Conservation (phyloP, 2,888 invertebrate species). For the Drosophila testacea region DNA sequence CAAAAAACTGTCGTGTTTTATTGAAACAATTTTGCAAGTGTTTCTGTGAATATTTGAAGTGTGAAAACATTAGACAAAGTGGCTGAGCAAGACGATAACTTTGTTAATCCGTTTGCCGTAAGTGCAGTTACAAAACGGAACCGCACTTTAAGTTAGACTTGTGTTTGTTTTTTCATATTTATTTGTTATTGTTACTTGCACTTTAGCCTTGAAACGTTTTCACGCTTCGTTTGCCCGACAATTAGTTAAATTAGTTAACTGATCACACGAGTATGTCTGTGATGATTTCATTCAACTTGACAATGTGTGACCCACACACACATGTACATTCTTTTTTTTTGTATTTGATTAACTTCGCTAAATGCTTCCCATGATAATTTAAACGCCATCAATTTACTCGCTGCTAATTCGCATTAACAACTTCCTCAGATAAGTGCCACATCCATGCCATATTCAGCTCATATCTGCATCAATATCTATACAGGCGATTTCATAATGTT, state of each 20-base stretch:
- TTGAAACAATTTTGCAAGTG: not conserved
- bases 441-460: not conserved
- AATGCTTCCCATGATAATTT: conserved; percentile 43
- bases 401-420: conserved; percentile 39
- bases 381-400: conserved; percentile 34
- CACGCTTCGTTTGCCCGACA: conserved; percentile 66
- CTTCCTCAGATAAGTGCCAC: conserved; percentile 35
- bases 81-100: conserved; percentile 72
- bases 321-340: too few relatives aligned
- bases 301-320: conserved; percentile 13
- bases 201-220: conserved; percentile 46
- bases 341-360: conserved; percentile 12
- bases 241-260: conserved; percentile 47
- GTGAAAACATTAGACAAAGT: conserved; percentile 63
- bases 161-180: conserved; percentile 1
- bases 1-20: conserved; percentile 12
- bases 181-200: conserved; percentile 14
- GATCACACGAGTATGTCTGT: not conserved
- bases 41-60: not conserved
- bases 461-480: conserved; percentile 6
- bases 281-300: conserved; percentile 49
- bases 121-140: conserved; percentile 57
- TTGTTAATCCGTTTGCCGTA: conserved; percentile 74
- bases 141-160: conserved; percentile 17
- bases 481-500: conserved; percentile 68